Evolutionary conservation across 37 sponge, comb jelly and placozoan species (phyloP).

Genomic region (Hexactinellida sp.): DNA sequence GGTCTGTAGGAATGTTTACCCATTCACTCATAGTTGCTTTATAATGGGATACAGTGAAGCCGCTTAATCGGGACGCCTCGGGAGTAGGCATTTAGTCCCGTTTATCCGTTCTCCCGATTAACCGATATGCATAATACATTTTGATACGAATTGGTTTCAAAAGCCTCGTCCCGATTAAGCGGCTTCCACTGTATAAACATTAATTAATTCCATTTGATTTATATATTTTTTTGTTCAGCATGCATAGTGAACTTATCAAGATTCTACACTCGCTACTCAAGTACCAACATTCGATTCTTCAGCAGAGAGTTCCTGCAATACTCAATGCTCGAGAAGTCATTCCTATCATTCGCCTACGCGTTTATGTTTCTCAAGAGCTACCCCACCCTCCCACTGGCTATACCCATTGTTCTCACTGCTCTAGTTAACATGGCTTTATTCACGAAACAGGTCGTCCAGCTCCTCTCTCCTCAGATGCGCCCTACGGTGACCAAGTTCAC

Average conservation of each 20-base stretch:
- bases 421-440: background rate
- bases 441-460: background rate
- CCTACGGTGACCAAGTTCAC: background rate
- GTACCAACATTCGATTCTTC: background rate
- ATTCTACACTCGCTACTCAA: slow-evolving; percentile 3
- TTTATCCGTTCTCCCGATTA: no score
- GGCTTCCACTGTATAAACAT: background rate
- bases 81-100: no score
- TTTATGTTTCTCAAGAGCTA: background rate
- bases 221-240: background rate
- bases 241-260: background rate
- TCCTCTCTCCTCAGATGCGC: background rate
- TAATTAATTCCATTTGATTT: background rate
- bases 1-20: no score
- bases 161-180: no score
- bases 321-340: background rate
- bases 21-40: no score
- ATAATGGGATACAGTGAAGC: no score
- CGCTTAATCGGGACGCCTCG: no score
- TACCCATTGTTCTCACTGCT: background rate
- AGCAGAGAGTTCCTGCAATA: background rate
- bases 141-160: no score
- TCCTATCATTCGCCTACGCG: background rate
- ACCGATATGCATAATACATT: no score
- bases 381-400: background rate